These are phyloP conservation scores for Monodelphis domestica DNA, from an alignment of 2,797 vertebrate genomes.

Conservation along the genomic window DNA sequence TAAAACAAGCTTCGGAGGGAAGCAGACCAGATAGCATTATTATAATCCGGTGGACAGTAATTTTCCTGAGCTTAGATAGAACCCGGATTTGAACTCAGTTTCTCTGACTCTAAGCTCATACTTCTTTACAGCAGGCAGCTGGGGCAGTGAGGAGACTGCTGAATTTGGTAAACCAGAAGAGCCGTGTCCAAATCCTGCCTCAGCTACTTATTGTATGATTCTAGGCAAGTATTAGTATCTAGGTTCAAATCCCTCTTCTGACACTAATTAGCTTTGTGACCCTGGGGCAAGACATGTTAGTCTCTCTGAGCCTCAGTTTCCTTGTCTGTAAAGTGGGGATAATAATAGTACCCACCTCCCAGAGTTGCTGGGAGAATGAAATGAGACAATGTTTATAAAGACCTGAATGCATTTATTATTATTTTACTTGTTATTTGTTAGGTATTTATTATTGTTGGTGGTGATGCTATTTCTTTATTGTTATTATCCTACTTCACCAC, in stretches of 20 bases:
- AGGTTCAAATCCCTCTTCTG: too few species aligned
- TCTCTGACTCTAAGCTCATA: not conserved
- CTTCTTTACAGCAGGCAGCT: not conserved
- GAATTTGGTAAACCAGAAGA: not conserved
- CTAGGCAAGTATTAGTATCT: too few species aligned
- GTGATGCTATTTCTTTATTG: too few species aligned
- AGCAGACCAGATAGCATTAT: not conserved
- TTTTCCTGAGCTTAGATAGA: not conserved
- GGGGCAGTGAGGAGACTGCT: not conserved
- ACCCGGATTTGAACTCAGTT: not conserved
- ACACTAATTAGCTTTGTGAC: too few species aligned
- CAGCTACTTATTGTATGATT: not conserved
- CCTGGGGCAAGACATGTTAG: too few species aligned
- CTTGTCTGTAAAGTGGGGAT: not conserved
- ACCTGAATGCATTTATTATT: not conserved
- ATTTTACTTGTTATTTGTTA: too few species aligned
- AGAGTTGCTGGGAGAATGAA: not conserved
- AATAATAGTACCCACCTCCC: not conserved
- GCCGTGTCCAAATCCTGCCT: not conserved
- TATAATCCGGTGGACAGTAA: not conserved
- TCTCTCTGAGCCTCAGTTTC: too few species aligned
- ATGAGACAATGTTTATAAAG: not conserved
- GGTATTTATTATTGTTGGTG: rapidly evolving
- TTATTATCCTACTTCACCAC: not conserved
- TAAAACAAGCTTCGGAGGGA: not conserved